These are phyloP conservation scores for Leptogaster cylindrica DNA, from an alignment of 2,888 invertebrate genomes.

Conservation along the genomic window DNA sequence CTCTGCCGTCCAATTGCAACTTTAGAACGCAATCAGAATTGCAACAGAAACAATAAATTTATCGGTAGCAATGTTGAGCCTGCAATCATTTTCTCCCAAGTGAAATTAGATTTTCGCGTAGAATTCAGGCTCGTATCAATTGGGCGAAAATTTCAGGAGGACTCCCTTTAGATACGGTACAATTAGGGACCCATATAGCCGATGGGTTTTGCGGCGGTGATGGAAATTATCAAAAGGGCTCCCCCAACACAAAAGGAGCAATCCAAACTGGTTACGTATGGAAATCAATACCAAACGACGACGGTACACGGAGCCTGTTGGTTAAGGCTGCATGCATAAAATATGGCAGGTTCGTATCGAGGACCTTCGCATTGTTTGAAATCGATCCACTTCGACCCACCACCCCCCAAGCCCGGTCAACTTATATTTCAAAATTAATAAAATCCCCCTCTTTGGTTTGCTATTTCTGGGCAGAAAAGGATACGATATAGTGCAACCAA, in stretches of 20 bases:
- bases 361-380: slow-evolving; percentile 38
- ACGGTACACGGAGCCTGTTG: slow-evolving; percentile 21
- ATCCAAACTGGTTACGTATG: slow-evolving; percentile 36
- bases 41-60: slow-evolving; percentile 34
- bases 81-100: slow-evolving; percentile 36
- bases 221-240: slow-evolving; percentile 38
- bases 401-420: slow-evolving; percentile 49
- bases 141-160: slow-evolving; percentile 22
- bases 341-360: slow-evolving; percentile 16
- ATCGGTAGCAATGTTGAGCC: slow-evolving; percentile 9
- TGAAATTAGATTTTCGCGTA: slow-evolving; percentile 38
- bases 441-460: slow-evolving; percentile 47
- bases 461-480: slow-evolving; percentile 23
- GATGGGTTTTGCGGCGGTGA: slow-evolving; percentile 3
- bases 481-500: too few species aligned
- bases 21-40: slow-evolving; percentile 17
- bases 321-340: slow-evolving; percentile 36
- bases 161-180: background rate
- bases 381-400: slow-evolving; percentile 47
- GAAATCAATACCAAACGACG: slow-evolving; percentile 36
- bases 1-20: background rate
- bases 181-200: background rate
- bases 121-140: slow-evolving; percentile 33
- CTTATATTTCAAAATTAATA: slow-evolving; percentile 51
- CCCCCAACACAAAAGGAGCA: slow-evolving; percentile 31